A percentile compares a stretch with the other conserved stretches of the same genome.
These are phyloP conservation scores for Mola mola DNA, from an alignment of 2,113 vertebrate genomes.

Conservation along the genomic window DNA sequence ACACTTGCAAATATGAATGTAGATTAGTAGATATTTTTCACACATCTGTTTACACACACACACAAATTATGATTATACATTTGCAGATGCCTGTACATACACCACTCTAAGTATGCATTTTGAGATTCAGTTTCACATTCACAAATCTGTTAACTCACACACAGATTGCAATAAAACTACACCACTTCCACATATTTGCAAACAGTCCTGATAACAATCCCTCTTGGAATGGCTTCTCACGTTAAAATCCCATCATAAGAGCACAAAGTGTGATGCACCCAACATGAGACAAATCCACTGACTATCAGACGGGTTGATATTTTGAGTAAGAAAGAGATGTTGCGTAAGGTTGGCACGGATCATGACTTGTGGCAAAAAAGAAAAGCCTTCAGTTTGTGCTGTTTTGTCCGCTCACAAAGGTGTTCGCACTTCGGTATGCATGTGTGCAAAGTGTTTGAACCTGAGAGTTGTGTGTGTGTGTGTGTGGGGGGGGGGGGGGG, in stretches of 20 bases:
- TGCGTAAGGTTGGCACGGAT: not conserved
- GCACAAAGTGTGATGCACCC: not conserved
- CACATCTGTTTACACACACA: too few species aligned
- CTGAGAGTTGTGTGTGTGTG: slow-evolving; percentile 16
- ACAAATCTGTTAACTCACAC: too few species aligned
- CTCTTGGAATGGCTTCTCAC: too few species aligned
- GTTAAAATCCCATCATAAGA: not conserved
- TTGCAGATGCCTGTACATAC: too few species aligned
- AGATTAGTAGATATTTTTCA: too few species aligned
- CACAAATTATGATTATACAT: too few species aligned
- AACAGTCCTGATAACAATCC: too few species aligned
- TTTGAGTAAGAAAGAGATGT: not conserved
- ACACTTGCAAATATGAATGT: too few species aligned
- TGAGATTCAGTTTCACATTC: too few species aligned
- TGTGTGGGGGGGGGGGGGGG: slow-evolving; percentile 36
- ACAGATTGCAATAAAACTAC: too few species aligned
- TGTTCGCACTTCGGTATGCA: slow-evolving; percentile 7
- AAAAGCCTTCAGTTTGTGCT: not conserved
- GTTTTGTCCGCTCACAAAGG: slow-evolving; percentile 3
- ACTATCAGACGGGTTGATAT: not conserved
- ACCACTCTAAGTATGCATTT: too few species aligned
- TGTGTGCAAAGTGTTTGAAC: slow-evolving; percentile 31
- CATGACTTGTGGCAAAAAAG: not conserved
- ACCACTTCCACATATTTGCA: too few species aligned
- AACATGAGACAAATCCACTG: not conserved